phyloP scores from a whole-genome alignment of 1,140 invertebrate genomes.

The Listronotus bonariensis region DNA sequence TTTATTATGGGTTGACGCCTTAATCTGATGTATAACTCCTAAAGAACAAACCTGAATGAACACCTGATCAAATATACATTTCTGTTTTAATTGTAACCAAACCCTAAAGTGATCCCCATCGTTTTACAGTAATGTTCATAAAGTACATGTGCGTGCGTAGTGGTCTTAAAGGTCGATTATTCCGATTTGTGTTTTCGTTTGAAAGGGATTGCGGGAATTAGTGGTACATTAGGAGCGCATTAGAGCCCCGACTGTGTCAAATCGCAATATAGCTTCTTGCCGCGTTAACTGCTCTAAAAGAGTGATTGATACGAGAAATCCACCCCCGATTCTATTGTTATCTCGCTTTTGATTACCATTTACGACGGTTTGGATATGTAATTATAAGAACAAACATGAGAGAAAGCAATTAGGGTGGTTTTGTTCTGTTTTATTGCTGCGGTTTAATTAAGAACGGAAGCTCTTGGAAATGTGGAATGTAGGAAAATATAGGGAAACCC shows the following conservation, averaged over 20 bases:
- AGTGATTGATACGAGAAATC: constrained; percentile 22
- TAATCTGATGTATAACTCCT: no score
- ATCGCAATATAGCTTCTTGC: constrained; percentile 18
- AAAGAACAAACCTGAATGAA: no score
- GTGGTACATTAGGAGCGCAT: constrained; percentile 11
- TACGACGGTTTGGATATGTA: constrained; percentile 9
- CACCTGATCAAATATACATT: no score
- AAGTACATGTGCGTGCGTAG: constrained; percentile 3
- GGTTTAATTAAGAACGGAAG: no score
- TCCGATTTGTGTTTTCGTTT: not conserved
- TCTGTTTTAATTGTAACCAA: no score
- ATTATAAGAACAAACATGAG: constrained; percentile 26
- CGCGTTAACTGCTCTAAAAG: constrained; percentile 18
- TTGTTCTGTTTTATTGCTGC: no score
- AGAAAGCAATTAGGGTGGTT: constrained; percentile 10
- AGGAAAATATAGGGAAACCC: no score
- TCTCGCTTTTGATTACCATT: constrained; percentile 17
- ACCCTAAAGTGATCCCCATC: no score
- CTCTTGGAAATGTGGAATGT: no score
- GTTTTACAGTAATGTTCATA: not conserved
- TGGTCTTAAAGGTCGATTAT: not conserved
- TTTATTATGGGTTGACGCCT: no score
- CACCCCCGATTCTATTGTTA: constrained; percentile 19
- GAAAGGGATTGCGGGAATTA: not conserved
- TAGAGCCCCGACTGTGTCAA: constrained; percentile 16